Base-by-base conservation (phyloP, 30 jellyfish, hydroid and myxozoan genomes). In the Turritopsis rubra region DNA sequence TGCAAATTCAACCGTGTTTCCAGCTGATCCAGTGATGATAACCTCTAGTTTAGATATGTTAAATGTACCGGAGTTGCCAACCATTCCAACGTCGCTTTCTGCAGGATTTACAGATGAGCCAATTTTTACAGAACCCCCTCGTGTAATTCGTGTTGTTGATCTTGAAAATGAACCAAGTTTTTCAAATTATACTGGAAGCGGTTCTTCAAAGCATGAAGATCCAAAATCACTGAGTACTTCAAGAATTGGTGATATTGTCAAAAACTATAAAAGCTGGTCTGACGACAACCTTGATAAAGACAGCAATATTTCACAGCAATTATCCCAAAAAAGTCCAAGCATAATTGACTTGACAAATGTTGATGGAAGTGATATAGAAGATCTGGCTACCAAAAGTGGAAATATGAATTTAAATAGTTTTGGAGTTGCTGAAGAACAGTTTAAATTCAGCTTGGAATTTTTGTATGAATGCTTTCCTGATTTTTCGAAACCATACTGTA, bases 401-500 rank as follows among this genome's bases (percentile, higher is more conserved):
- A 41, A 41, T 41, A 41, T 41, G 60, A 41, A 41, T 41, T 41
- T 41, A 13, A 41, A 41, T 41, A 41, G 60, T 41, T 41, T 41
- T 5, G 60, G 13, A 7, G 77, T 68, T 27, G 30, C 28, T 68
- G 30, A 77, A 1, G 85, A 77, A 52, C 71, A 29, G 28, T 52
- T 77, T 28, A 54, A 41, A 25, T 80, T 53, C 77, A 31, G 53
- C 75, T 28, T 88, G 65, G 53, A 83, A 25, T 88, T 88, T 75
- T 65, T 88, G 28, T 72, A n/a, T 9, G 96, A 88, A 73, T 82
- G 90, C 54, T 88, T 88, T 77, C 96, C 96, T 1, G 76, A 75
- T 29, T 82, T 73, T 23, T 26, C 30, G 19, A 66, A 52, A 16
- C 29, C 52, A 17, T 18, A 22, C 20, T n/a, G 31, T 8, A 19